Conservation (phyloP, 1,140 invertebrate genomes). For the Pseudomyrmex pallidus region DNA sequence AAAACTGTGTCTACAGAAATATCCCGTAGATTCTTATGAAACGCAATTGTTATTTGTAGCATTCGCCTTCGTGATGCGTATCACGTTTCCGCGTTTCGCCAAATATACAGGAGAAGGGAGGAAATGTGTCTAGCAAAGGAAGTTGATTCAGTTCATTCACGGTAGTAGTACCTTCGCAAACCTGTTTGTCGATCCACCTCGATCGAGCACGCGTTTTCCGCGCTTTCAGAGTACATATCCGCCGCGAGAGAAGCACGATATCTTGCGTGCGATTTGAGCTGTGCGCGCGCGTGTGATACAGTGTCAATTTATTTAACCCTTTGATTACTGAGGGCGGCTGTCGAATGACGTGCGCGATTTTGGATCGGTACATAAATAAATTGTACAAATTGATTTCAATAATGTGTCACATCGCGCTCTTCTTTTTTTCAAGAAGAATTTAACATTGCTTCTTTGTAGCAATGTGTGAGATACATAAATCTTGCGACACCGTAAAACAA, state of each 20-base stretch:
- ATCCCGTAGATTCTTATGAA: too few species aligned
- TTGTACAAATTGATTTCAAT: slow-evolving; percentile 44
- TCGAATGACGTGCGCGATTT: background rate
- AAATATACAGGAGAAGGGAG: slow-evolving; percentile 52
- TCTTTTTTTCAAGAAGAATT: background rate
- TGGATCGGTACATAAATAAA: slow-evolving; percentile 4
- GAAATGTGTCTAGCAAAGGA: slow-evolving; percentile 55
- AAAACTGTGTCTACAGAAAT: too few species aligned
- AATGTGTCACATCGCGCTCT: background rate
- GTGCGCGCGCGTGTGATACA: too few species aligned
- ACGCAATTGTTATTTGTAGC: too few species aligned
- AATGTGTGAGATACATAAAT: background rate
- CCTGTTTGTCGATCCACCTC: slow-evolving; percentile 41
- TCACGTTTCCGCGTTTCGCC: slow-evolving; percentile 27
- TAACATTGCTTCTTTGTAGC: too few species aligned
- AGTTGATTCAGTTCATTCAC: slow-evolving; percentile 64
- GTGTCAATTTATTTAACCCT: slow-evolving; percentile 33
- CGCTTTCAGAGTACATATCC: background rate
- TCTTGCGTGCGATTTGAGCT: background rate
- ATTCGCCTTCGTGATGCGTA: too few species aligned
- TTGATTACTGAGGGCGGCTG: background rate
- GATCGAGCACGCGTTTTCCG: slow-evolving; percentile 29
- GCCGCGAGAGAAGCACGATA: background rate
- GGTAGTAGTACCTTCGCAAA: slow-evolving; percentile 60
- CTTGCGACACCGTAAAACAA: too few species aligned